Evolutionary conservation across 2,113 vertebrate species (phyloP), one percentile per base, ranked within the genome.

Genomic region (Eulemur macaco): DNA sequence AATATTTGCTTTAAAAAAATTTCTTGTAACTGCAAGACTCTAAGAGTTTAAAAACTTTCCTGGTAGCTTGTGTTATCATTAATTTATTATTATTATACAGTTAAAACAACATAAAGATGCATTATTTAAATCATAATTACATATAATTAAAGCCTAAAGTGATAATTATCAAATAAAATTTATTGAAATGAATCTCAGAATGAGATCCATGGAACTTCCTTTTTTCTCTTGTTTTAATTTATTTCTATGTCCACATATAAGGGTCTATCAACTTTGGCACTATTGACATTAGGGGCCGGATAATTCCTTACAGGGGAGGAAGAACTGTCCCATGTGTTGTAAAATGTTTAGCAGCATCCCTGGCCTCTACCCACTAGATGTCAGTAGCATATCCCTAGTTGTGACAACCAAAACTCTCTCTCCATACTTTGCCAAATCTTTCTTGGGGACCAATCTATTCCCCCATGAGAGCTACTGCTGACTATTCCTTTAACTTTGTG

Each of bases 251-350:
- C 13, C 8, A 0, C 8, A 14, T 20, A 23, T 11, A 15, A 91
- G 15, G 6, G 42, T n/a, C 29, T 76, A 10, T 82, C 42, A 17
- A 12, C 27, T 39, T 63, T 39, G 66, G 27, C 37, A 3, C 39
- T 6, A 0, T 12, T 21, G 8, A n/a, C 13, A 7, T 3, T 13
- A 23, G 13, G 21, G 6, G 8, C 4, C 1, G 4, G 71, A 2
- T 42, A 1, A 25, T 47, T 21, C 9, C 6, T 50, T 6, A 5
- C 37, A 0, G 1, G 9, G 34, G 54, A 13, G 15, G 18, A 12
- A 15, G 23, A 52, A 25, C 6, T 5, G 47, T 18, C 8, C 23
- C 8, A 0, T 11, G 8, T 14, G 0, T 2, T 45, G 23, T 3
- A 17, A 31, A 73, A 39, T 6, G 7, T 42, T 56, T 0, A 5